Evolutionary conservation across 2,888 invertebrate genomes (phyloP).

Genomic region (Drosophila silvestris): DNA sequence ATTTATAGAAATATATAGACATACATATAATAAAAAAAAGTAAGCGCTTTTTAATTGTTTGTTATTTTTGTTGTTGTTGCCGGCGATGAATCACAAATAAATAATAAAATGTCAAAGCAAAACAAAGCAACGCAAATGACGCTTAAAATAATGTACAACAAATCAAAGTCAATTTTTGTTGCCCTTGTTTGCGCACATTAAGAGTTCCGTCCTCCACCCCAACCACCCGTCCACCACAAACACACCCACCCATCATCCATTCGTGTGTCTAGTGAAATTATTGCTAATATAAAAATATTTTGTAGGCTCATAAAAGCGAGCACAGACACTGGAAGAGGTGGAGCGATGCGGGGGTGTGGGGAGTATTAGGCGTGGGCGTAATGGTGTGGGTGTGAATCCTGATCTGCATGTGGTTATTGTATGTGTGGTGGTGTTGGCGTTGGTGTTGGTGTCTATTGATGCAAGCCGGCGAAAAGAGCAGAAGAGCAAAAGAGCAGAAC

Average conservation of each 20-base stretch:
- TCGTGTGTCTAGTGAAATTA: conserved; percentile 75
- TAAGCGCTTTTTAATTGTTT: conserved; percentile 74
- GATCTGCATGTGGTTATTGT: conserved; percentile 31
- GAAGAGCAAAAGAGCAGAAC: conserved; percentile 43
- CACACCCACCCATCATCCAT: conserved; percentile 15
- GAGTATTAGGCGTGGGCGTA: conserved; percentile 18
- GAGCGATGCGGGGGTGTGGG: neutral
- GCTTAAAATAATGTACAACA: conserved; percentile 58
- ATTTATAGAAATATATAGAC: conserved; percentile 41
- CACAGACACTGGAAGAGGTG: conserved; percentile 29
- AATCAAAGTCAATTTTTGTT: conserved; percentile 62
- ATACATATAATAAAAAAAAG: conserved; percentile 51
- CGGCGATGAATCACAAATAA: conserved; percentile 59
- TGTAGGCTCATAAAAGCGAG: conserved; percentile 81
- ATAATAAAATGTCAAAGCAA: conserved; percentile 62
- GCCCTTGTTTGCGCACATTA: conserved; percentile 55
- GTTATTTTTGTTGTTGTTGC: conserved; percentile 47
- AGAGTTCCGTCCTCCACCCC: conserved; percentile 36
- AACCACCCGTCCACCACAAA: neutral
- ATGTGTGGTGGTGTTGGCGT: conserved; percentile 33
- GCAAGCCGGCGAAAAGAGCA: conserved; percentile 40
- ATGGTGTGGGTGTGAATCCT: conserved; percentile 22
- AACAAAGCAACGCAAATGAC: conserved; percentile 45
- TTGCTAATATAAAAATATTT: conserved; percentile 82
- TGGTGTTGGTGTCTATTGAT: conserved; percentile 55